Evolutionary conservation across 2,797 vertebrate species (phyloP), one percentile per base, ranked within the genome.

Genomic region (Pangasius krempfi): DNA sequence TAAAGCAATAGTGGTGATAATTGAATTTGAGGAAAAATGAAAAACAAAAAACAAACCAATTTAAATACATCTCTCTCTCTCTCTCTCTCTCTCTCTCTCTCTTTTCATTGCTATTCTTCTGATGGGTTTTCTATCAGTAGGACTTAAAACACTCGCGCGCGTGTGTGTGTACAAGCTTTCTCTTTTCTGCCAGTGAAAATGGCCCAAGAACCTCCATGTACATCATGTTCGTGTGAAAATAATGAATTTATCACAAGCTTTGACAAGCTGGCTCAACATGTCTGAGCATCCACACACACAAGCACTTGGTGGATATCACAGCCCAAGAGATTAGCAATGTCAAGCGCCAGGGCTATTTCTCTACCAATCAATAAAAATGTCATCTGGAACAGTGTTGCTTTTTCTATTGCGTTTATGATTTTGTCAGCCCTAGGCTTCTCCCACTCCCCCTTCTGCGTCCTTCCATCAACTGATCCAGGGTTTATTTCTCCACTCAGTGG

Each of bases 361-460:
- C 92, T 94, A 95, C 94, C 93, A 95, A 95, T 96, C 94, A 93
- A 96, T 96, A 94, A 91, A 96, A 95, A 96, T 95, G 94, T 96
- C 95, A 95, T 94, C 93, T 91, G 93, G 93, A 94, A 95, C 95
- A 95, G 94, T 94, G 91, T 93, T 93, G 93, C 95, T 89, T 96
- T 95, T 95, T 94, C 93, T 93, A 92, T 58, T 88, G 92, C 92
- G 92, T 90, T 92, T 91, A 93, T 80, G 76, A 88, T 88, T 91
- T 94, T 93, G 93, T 93, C 64, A 81, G 76, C 80, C 86, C 58
- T 64, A 30, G 70, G 52, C 84, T 9, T 85, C 68, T 70, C 44
- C 8, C 50, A 66, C 56, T 40, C 60, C 72, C 22, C 37, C 13
- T 56, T 73, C 47, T 22, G 20, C 68, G 12, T 73, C 50, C 85